Evolutionary conservation across 2,113 vertebrate species (phyloP), one percentile per base, ranked within the genome.

Genomic region (Mastomys coucha): DNA sequence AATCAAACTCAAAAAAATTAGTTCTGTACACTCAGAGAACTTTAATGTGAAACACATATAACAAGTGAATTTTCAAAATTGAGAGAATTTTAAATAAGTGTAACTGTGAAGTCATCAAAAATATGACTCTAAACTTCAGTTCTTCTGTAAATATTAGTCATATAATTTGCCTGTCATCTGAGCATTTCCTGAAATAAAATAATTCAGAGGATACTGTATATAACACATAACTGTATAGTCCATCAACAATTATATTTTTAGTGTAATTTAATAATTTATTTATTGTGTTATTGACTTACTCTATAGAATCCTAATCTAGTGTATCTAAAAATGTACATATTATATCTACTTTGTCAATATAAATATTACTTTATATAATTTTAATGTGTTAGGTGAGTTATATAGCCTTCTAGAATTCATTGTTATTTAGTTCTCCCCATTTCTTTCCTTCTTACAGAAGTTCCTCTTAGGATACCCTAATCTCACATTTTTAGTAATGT

Each of bases 401-500:
- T 16, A 78, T 7, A 67, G 58, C 3, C 2, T 63, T 73, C 24
- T 2, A 69, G 0, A 36, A 33, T 5, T 45, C 24, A 3, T 42
- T 49, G 49, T 33, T 87, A 53, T 49, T 39, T 88, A 95, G 28
- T 84, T 91, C 8, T 51, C 16, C 19, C 2, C 5, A 75, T 13
- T 76, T 95, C 39, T 63, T 95, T 93, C 22, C 33, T 63, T 56
- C 12, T 93, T 93, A 88, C 39, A n/a, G 33, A 90, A 85, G 0
- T 86, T 93, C 33, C n/a, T 92, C 36, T 91, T 20, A 1, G 9
- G 19, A 22, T 80, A 1, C 31, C 26, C 17, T 91, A 81, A 84
- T 76, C 51, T 93, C 4, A 70, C 39, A 63, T 93, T 92, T 97
- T 96, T 96, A 94, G 89, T 86, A 89, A 92, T 76, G 4, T 89